Conservation (phyloP, 2,113 vertebrate genomes). For the Poeciliopsis occidentalis region DNA sequence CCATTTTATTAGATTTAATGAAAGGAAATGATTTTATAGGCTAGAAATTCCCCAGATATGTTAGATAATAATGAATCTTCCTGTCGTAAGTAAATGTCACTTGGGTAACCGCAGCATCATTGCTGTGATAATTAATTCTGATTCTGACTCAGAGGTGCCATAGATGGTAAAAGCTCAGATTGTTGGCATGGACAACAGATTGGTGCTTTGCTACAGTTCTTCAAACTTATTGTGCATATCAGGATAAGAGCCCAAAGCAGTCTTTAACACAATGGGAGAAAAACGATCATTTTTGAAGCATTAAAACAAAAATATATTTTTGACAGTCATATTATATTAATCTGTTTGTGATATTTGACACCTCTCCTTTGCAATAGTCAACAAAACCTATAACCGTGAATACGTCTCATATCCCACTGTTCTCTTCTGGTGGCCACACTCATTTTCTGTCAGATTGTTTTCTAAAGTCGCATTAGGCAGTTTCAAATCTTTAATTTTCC, state of each 20-base stretch:
- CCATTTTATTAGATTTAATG: neutral
- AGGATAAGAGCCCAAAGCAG: neutral
- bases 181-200: neutral
- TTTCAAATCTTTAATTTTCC: no score
- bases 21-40: neutral
- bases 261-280: neutral
- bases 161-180: neutral
- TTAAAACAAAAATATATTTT: neutral
- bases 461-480: no score
- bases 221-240: neutral
- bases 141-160: neutral
- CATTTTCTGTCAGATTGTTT: no score
- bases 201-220: neutral
- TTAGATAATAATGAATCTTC: no score
- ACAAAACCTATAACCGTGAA: no score
- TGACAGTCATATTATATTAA: neutral
- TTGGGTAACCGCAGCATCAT: neutral
- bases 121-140: neutral
- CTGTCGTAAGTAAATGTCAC: neutral
- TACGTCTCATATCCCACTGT: no score
- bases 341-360: no score
- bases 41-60: neutral
- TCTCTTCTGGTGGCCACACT: no score
- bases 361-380: no score
- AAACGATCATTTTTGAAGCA: neutral